Base-by-base conservation (phyloP, 2,797 vertebrate genomes). In the Smutsia temminckii region DNA sequence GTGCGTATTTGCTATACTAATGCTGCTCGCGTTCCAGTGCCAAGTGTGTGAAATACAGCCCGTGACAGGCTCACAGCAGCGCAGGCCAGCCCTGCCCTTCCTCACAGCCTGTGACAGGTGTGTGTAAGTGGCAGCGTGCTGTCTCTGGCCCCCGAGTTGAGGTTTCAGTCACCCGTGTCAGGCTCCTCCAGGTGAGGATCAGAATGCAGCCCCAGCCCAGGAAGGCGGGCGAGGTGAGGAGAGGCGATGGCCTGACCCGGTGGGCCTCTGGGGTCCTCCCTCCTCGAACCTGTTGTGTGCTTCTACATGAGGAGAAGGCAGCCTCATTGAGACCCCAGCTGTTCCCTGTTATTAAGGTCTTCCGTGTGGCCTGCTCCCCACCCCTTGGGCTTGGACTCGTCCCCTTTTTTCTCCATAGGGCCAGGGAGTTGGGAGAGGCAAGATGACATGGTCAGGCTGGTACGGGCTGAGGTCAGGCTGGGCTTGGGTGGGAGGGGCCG, bases 21-120 rank as follows among this genome's bases (percentile, higher is more conserved):
- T 40, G 40, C 40, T 40, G 40, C 40, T 40, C 40, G 7, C 6
- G 6, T 40, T 40, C 40, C 40, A 40, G 40, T 40, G 40, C 40
- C 40, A 40, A 40, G 23, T 11, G 42, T 53, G 2, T 57, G 51
- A 27, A 27, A 4, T 37, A 2, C 13, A 10, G 11, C 2, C 6
- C 16, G 21, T 37, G 51, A 9, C 16, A 13, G 75, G 75, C 53
- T 37, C 25, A n/a, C 51, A 78, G n/a, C 20, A 3, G n/a, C 37
- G 51, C 8, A 1, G 21, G 74, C 18, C 21, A 3, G n/a, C 51
- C n/a, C n/a, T 25, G 8, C 37, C 13, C 2, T 7, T 25, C n/a
- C 1, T 3, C 10, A 1, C 5, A 25, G 8, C 23, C 51, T 4
- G 0, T 72, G 25, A 40, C 40, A 46, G 12, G 68, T 25, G 1